Percentiles rank a stretch among this genome's conserved stretches.
Conservation (phyloP, 2,888 invertebrate genomes). For the Phortica okadai region DNA sequence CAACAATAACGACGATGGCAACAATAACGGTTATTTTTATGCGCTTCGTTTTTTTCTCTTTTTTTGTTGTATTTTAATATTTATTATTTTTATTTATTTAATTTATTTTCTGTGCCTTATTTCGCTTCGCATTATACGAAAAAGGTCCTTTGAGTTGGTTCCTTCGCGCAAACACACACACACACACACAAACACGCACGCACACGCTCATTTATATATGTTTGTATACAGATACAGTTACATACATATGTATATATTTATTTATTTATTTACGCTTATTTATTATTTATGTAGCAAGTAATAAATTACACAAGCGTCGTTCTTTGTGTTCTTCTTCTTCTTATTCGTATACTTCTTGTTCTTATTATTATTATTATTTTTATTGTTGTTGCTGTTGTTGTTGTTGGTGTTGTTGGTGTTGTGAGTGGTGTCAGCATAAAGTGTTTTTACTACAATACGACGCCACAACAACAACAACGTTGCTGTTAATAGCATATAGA, state of each 20-base stretch:
- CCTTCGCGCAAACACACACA: conserved; percentile 33
- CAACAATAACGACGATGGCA: conserved; percentile 43
- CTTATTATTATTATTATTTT: conserved; percentile 32
- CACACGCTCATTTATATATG: conserved; percentile 28
- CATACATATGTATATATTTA: conserved; percentile 52
- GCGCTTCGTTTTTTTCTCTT: neutral
- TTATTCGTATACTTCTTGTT: neutral
- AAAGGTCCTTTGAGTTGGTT: conserved; percentile 24
- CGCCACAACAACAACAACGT: neutral
- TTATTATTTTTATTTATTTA: conserved; percentile 67
- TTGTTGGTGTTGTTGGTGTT: conserved; percentile 38
- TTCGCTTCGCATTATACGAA: conserved; percentile 12
- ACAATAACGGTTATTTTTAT: conserved; percentile 31
- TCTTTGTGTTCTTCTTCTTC: neutral
- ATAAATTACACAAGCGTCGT: conserved; percentile 70
- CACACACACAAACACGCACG: conserved; percentile 36
- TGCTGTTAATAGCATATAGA: neutral
- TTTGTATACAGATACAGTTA: conserved; percentile 31
- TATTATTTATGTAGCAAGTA: conserved; percentile 73
- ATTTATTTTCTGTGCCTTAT: conserved; percentile 52
- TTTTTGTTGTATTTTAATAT: conserved; percentile 55
- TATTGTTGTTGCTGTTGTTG: conserved; percentile 41
- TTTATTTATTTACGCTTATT: conserved; percentile 71
- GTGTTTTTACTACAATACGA: conserved; percentile 42
- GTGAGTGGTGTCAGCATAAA: conserved; percentile 53